Conservation (phyloP, 2,888 invertebrate genomes). For the Cryptus viduatorius region DNA sequence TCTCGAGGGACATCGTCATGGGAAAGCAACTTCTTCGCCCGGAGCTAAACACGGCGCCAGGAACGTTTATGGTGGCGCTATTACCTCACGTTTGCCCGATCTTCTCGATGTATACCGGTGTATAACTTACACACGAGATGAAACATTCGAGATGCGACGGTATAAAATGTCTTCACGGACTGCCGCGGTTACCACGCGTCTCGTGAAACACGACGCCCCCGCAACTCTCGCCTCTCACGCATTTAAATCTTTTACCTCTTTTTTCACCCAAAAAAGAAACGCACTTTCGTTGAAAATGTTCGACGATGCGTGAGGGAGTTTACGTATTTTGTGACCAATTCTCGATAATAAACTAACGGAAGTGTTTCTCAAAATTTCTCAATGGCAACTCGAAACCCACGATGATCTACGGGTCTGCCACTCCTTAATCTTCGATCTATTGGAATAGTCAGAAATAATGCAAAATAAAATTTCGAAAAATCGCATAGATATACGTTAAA, state of each 20-base stretch:
- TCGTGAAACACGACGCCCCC: slow-evolving; percentile 53
- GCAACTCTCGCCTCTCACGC: slow-evolving; percentile 42
- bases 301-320: slow-evolving; percentile 23
- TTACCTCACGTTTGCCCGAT: slow-evolving; percentile 60
- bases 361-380: background rate
- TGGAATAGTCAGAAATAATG: background rate
- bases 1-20: slow-evolving; percentile 58
- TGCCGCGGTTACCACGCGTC: background rate
- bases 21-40: slow-evolving; percentile 63
- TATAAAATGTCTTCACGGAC: background rate
- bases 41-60: slow-evolving; percentile 64
- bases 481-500: too few relatives aligned
- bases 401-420: background rate
- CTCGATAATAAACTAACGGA: background rate
- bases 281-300: background rate
- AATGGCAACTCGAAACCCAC: background rate
- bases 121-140: slow-evolving; percentile 16
- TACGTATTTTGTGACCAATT: background rate
- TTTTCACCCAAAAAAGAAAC: slow-evolving; percentile 1
- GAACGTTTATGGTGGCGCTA: slow-evolving; percentile 68
- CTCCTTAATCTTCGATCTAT: too few relatives aligned
- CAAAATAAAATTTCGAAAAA: too few relatives aligned
- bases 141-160: slow-evolving; percentile 35
- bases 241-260: slow-evolving; percentile 2
- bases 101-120: slow-evolving; percentile 27